Conservation (phyloP, 1,140 invertebrate genomes). For the Ceratitis capitata region DNA sequence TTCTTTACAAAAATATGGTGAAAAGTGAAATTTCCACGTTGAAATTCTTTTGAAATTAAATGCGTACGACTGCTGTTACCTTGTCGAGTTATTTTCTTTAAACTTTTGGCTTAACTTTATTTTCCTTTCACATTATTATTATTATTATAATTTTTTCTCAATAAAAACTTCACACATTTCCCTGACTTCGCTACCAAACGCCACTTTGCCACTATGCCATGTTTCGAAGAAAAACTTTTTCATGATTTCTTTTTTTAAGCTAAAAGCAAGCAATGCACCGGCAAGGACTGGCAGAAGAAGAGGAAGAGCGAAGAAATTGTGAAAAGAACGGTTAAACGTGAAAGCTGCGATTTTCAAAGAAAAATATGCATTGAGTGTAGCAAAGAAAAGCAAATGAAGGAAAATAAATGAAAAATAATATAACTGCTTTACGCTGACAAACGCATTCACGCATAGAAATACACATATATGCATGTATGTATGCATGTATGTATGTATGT, state of each 20-base stretch:
- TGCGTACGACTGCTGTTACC: not conserved
- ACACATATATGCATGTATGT: not conserved
- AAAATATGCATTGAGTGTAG: not conserved
- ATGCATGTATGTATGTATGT: not conserved
- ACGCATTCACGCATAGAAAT: not conserved
- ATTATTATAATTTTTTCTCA: not conserved
- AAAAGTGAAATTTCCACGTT: not conserved
- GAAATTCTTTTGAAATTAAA: not conserved
- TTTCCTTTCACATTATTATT: not conserved
- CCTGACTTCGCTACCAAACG: not conserved
- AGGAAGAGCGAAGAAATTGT: not conserved
- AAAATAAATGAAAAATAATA: too few species aligned
- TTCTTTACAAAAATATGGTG: not conserved
- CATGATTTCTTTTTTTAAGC: not conserved
- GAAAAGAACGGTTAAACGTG: not conserved
- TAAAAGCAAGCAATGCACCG: not conserved
- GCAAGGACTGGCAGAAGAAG: not conserved
- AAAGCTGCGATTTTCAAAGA: not conserved
- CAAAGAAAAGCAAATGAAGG: not conserved
- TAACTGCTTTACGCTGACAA: too few species aligned
- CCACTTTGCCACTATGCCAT: not conserved
- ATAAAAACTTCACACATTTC: not conserved
- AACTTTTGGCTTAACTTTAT: not conserved
- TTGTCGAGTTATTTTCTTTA: not conserved
- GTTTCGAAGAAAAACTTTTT: not conserved